Base-by-base conservation (phyloP, 1,140 invertebrate genomes). In the Euschistus heros region DNA sequence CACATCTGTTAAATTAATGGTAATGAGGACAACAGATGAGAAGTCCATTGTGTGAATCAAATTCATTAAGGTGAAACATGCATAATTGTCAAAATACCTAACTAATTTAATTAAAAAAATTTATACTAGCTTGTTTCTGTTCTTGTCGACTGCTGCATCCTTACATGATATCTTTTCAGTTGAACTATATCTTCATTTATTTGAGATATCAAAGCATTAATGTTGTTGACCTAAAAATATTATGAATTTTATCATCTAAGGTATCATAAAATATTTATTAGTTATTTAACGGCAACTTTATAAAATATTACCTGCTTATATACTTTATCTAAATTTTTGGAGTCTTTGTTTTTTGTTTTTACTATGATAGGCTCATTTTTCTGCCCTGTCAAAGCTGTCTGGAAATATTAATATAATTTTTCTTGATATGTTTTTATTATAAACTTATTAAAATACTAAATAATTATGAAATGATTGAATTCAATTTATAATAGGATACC, bases 171-270 rank as follows among this genome's bases (percentile, higher is more conserved):
- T 20, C 30, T 42, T 42, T 61, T 61, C 30, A 61, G 15, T 42
- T 42, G 30, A 42, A 42, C 30, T 42, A 44, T 61, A 42, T 42
- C 59, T 42, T 61, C 59, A 33, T 61, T 33, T 37, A 61, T 61
- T 61, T 61, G n/a, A 10, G 17, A 4, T 14, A 61, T 18, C 4
- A 20, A 33, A 42, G 4, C 59, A 33, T 44, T 61, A n/a, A 61
- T 61, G 18, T 15, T 42, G 10, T 61, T n/a, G 0, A 61, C 59
- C 59, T 61, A 15, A 17, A 61, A 42, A 22, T 14, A 37, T 10
- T 37, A 30, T 30, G 2, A 7, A 30, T 4, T 7, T 30, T 30
- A n/a, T n/a, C n/a, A n/a, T n/a, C n/a, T n/a, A n/a, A n/a, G n/a
- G 27, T 30, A 30, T 4, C 2, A 30, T 4, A 30, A 4, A 30